These are phyloP conservation scores for Axea sp. DNA, from an alignment of 2,888 invertebrate species.

Conservation along the genomic window DNA sequence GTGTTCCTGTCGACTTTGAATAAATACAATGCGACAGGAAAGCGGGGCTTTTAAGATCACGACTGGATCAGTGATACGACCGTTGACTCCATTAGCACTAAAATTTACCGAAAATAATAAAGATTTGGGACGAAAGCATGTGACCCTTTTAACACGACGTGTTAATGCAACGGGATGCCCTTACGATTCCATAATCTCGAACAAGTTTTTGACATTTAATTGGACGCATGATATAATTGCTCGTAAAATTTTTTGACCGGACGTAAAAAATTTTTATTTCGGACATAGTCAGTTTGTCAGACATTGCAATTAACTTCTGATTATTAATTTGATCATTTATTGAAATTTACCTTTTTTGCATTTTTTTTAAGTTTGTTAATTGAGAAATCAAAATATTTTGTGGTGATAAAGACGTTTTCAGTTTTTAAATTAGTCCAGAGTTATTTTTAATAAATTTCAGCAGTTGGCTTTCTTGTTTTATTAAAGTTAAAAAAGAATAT, in stretches of 20 bases:
- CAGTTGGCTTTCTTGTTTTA: too few species aligned
- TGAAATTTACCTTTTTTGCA: too few species aligned
- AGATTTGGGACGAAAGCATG: slow-evolving; percentile 13
- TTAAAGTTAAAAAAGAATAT: too few species aligned
- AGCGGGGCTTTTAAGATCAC: slow-evolving; percentile 19
- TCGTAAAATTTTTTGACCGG: slow-evolving; percentile 32
- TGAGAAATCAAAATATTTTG: too few species aligned
- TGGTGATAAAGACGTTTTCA: too few species aligned
- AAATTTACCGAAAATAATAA: slow-evolving; percentile 31
- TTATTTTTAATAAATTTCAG: too few species aligned
- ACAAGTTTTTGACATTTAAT: slow-evolving; percentile 36
- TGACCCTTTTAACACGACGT: slow-evolving; percentile 9
- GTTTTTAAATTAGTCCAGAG: too few species aligned
- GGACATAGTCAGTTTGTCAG: too few species aligned
- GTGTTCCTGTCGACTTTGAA: too few species aligned
- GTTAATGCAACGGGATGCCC: slow-evolving; percentile 18
- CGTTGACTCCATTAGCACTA: slow-evolving; percentile 36
- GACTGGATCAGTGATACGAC: background rate
- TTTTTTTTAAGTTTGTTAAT: too few species aligned
- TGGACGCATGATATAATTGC: slow-evolving; percentile 37
- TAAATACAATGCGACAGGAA: too few species aligned
- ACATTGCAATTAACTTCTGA: background rate
- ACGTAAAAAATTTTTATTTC: slow-evolving; percentile 22
- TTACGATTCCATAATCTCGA: slow-evolving; percentile 17
- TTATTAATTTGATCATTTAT: background rate